A percentile compares a stretch with the other conserved stretches of the same genome.
phyloP scores from a whole-genome alignment of 2,113 vertebrate genomes.

The Scortum barcoo region DNA sequence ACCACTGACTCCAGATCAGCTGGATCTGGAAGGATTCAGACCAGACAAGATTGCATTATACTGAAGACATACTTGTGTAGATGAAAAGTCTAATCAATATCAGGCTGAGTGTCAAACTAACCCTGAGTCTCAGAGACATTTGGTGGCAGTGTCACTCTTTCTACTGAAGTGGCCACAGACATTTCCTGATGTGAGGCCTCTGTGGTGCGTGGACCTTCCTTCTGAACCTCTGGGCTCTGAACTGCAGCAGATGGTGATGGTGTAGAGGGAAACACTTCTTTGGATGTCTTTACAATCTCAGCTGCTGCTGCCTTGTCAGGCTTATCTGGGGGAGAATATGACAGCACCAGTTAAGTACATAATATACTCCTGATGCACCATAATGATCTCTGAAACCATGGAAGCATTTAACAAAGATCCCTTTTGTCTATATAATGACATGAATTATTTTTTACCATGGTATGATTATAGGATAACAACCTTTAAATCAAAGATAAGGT shows the following conservation, averaged over 20 bases:
- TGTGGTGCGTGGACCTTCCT: neutral
- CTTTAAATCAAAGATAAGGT: too few relatives aligned
- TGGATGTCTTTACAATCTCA: slow-evolving; percentile 31
- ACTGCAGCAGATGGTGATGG: slow-evolving; percentile 14
- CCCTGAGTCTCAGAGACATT: slow-evolving; percentile 61
- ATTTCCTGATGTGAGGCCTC: slow-evolving; percentile 47
- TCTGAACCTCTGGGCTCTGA: slow-evolving; percentile 63
- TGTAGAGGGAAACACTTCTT: slow-evolving; percentile 21
- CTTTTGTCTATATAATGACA: neutral
- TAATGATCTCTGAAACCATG: neutral
- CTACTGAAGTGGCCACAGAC: neutral
- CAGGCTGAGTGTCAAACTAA: slow-evolving; percentile 31
- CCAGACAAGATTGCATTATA: neutral
- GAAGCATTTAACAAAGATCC: neutral
- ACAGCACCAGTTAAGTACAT: neutral
- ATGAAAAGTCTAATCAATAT: slow-evolving; percentile 9
- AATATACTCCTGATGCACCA: neutral
- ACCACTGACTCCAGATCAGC: slow-evolving; percentile 90
- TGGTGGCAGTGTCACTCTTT: slow-evolving; percentile 20
- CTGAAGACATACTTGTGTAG: slow-evolving; percentile 9
- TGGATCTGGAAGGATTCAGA: slow-evolving; percentile 79
- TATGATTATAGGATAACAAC: too few relatives aligned
- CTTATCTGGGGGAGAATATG: slow-evolving; percentile 60
- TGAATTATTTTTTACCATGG: neutral
- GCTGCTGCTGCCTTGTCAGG: slow-evolving; percentile 27